Evolutionary conservation across 2,797 vertebrate species (phyloP).

Genomic region (Fratercula arctica): DNA sequence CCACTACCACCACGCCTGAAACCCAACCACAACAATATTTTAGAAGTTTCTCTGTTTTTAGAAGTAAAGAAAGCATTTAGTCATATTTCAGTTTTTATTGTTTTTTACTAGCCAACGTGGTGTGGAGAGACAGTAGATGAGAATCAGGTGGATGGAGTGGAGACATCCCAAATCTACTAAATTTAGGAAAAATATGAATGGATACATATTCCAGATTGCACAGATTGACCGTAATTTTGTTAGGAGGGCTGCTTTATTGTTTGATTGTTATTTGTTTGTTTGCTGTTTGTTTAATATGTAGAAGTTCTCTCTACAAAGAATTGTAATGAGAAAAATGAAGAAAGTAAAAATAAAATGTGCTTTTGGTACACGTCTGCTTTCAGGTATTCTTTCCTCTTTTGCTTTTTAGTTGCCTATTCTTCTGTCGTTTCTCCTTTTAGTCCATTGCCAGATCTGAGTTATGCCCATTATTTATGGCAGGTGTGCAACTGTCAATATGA

Average conservation of each 20-base stretch:
- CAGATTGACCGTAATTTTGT: background rate
- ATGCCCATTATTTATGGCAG: background rate
- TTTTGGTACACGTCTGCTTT: background rate
- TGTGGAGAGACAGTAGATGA: background rate
- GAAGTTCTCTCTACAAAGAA: background rate
- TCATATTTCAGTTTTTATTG: background rate
- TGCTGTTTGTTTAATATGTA: background rate
- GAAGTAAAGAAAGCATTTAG: background rate
- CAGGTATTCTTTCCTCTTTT: background rate
- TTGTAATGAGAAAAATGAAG: background rate
- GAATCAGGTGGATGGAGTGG: background rate
- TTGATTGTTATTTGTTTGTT: background rate
- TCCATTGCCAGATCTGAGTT: background rate
- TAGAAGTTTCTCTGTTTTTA: background rate
- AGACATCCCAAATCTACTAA: background rate
- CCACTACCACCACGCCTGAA: background rate
- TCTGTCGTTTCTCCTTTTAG: background rate
- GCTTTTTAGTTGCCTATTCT: background rate
- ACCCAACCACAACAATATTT: background rate
- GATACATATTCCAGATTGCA: background rate
- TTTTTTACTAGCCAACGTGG: background rate
- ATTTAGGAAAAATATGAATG: background rate
- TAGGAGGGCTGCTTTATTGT: background rate
- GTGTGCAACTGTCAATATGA: background rate
- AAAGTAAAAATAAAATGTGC: background rate